These are phyloP conservation scores for Orussus abietinus DNA, from an alignment of 1,140 invertebrate species.

Conservation along the genomic window DNA sequence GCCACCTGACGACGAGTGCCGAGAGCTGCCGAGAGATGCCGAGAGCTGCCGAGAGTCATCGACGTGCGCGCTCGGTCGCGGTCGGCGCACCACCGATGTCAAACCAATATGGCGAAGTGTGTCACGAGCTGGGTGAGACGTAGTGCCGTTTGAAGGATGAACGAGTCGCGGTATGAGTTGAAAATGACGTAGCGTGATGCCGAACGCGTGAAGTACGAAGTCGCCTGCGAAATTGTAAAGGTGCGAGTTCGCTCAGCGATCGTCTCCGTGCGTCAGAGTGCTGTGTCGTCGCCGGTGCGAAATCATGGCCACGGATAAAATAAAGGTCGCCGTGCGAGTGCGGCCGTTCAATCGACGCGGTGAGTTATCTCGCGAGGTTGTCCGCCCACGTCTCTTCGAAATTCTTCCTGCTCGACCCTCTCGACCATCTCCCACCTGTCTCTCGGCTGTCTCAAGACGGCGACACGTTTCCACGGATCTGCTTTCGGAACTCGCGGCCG, in stretches of 20 bases:
- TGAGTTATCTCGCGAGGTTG: conserved; percentile 61
- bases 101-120: conserved; percentile 50
- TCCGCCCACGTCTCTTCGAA: no score
- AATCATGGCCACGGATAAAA: conserved; percentile 82
- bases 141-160: conserved; percentile 39
- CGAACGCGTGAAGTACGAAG: conserved; percentile 23
- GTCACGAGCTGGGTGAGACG: conserved; percentile 42
- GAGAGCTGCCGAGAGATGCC: no score
- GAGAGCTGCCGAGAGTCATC: no score
- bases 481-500: no score
- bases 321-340: conserved; percentile 94
- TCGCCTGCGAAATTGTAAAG: conserved; percentile 11
- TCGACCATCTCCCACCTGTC: not conserved
- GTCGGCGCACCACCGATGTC: no score
- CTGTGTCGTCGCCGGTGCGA: conserved; percentile 33
- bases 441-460: no score
- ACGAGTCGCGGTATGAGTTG: conserved; percentile 34
- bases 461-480: no score
- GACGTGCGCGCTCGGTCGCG: no score
- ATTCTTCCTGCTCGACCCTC: not conserved
- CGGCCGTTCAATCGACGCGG: conserved; percentile 94
- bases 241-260: no score
- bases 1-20: no score
- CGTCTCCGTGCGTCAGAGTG: no score
- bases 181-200: conserved; percentile 36